phyloP scores from a whole-genome alignment of 2,888 invertebrate species.

The Nebria salina region DNA sequence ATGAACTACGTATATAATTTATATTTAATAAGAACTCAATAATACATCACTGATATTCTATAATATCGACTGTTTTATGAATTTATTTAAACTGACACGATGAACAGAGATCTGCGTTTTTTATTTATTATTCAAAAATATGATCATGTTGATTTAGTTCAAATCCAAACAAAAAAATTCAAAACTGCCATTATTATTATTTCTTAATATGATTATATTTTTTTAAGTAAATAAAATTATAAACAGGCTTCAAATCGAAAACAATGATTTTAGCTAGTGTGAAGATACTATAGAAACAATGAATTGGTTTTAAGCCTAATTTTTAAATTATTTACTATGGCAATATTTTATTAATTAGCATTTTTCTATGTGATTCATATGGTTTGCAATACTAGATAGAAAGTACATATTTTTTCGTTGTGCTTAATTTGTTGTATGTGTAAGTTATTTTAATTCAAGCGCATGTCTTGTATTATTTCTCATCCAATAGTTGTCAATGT shows the following conservation, averaged over 20 bases:
- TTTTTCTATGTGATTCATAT: conserved; percentile 39
- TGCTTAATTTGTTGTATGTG: conserved; percentile 41
- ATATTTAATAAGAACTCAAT: not conserved
- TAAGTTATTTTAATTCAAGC: conserved; percentile 41
- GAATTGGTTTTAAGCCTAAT: not conserved
- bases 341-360: conserved; percentile 24
- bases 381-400: conserved; percentile 38
- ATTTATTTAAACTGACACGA: not conserved
- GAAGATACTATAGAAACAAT: too few species aligned
- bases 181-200: conserved; percentile 23
- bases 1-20: conserved; percentile 15
- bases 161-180: conserved; percentile 15
- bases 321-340: conserved; percentile 27
- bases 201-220: conserved; percentile 23
- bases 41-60: conserved; percentile 3
- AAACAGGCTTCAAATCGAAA: conserved; percentile 14
- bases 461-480: conserved; percentile 48
- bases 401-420: conserved; percentile 29
- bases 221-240: not conserved
- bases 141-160: conserved; percentile 14
- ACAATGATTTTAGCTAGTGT: not conserved
- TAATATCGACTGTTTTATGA: conserved; percentile 8
- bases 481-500: conserved; percentile 30
- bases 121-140: conserved; percentile 17
- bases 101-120: not conserved